Base-by-base conservation (phyloP, 2,797 vertebrate genomes). In the Myotis planiceps region DNA sequence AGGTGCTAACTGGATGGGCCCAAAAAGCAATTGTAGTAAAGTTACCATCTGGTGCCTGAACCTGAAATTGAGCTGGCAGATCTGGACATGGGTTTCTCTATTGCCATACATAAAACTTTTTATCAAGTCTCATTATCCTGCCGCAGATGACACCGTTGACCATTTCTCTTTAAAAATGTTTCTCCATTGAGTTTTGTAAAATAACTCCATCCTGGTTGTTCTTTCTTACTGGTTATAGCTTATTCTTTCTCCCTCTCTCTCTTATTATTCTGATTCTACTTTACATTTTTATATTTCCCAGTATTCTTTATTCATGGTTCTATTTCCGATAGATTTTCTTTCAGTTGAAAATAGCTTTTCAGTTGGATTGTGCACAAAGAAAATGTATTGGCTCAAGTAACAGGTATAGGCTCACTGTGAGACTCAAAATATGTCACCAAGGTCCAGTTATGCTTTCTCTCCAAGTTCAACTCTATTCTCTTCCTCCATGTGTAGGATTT, bases 41-140 rank as follows among this genome's bases (percentile, higher is more conserved):
- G 71, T 60, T 91, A 18, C 53, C 86, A 87, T 94, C 83, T 96
- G 94, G 75, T 63, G 83, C 86, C 58, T 79, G 34, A 2, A 84
- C 37, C 47, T 93, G 89, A 89, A 82, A 78, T 69, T 47, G 63
- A 76, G 68, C 68, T 83, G 90, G 42, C 75, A 68, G 74, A 69
- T 13, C 88, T 78, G 80, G 80, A 25, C 37, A 66, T 0, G 37
- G 66, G 6, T 74, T 92, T 93, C 60, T 87, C 45, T 74, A 9
- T 63, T 60, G 60, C 18, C 21, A 13, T 15, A 29, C 53, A 32
- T 37, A 91, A 92, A 92, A 84, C 27, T 58, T 71, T 81, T 58
- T 66, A 58, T 47, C 12, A 85, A 39, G 9, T 95, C 45, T 95
- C 53, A 87, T 89, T 92, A 72, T 68, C 45, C 66, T 91, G 34